These are phyloP conservation scores for Parasteatoda tepidariorum DNA, from an alignment of 1,140 invertebrate species.

Conservation along the genomic window DNA sequence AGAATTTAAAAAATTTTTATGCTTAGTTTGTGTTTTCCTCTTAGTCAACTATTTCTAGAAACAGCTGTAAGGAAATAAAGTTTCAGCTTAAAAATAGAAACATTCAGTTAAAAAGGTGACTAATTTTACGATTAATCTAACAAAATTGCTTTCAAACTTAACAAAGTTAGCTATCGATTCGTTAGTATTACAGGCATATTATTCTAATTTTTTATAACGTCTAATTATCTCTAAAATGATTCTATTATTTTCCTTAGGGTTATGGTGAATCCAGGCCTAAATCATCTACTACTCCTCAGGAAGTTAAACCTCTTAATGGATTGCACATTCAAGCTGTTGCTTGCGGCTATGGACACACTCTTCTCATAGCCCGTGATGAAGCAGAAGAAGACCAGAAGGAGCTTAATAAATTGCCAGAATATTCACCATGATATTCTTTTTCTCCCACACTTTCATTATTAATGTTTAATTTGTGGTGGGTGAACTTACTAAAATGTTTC, in stretches of 20 bases:
- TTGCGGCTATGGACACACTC: constrained; percentile 86
- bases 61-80: no score
- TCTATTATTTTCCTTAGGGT: constrained; percentile 73
- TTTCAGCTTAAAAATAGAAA: no score
- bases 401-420: constrained; percentile 75
- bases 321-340: constrained; percentile 83
- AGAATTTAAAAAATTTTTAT: no score
- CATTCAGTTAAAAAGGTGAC: no score
- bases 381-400: constrained; percentile 76
- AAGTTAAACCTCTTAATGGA: constrained; percentile 85
- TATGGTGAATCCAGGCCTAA: constrained; percentile 86
- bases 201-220: no score
- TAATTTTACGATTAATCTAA: no score
- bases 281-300: constrained; percentile 87
- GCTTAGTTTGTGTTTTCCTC: no score
- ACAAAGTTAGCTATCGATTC: no score
- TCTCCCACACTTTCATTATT: background rate
- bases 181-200: no score
- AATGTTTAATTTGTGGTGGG: background rate
- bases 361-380: constrained; percentile 78
- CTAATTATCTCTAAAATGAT: no score
- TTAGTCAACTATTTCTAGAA: no score
- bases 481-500: background rate
- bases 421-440: constrained; percentile 65
- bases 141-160: no score